Evolutionary conservation across 2,888 invertebrate genomes (phyloP), one percentile per base, ranked within the genome.

Genomic region (Watsonalla binaria): DNA sequence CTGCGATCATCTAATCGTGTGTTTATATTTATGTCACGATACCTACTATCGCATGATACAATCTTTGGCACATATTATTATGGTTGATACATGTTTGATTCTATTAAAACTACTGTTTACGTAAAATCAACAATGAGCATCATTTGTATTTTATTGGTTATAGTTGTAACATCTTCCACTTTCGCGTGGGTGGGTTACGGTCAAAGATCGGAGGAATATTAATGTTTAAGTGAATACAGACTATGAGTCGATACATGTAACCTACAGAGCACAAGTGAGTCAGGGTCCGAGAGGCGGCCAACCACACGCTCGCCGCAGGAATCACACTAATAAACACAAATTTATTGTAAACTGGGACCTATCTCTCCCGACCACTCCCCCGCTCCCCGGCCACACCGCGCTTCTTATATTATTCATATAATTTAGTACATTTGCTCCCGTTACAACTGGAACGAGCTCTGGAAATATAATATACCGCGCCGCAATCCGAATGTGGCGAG

Each of bases 391-490:
- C 11, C 9, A 8, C 42, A 42, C 11, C 5, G 42, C 8, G 9
- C 42, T 8, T 11, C 47, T 51, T 66, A 55, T 59, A 61, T 65
- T 65, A 67, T 67, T 67, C 64, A 65, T 56, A 61, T 63, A 59
- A 64, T 66, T 60, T 64, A 62, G 56, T 56, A 55, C 58, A 53
- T 14, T 59, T 57, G 60, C 55, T 57, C 56, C 59, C 54, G 46
- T 55, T 45, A 54, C 55, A 49, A 59, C 58, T 64, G 61, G 62
- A 42, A 42, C 5, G 42, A 42, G 8, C 42, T 42, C 42, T 42
- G 11, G 42, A 5, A 42, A 42, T 37, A 37, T 37, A 7, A 62
- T 64, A 63, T 66, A 60, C 54, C 9, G 5, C 9, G 11, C 9
- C 42, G 9, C 37, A 64, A 64, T 66, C 14, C 52, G 55, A 64